These are phyloP conservation scores for Nephrotoma guestfalica DNA, from an alignment of 2,888 invertebrate species.

Conservation along the genomic window DNA sequence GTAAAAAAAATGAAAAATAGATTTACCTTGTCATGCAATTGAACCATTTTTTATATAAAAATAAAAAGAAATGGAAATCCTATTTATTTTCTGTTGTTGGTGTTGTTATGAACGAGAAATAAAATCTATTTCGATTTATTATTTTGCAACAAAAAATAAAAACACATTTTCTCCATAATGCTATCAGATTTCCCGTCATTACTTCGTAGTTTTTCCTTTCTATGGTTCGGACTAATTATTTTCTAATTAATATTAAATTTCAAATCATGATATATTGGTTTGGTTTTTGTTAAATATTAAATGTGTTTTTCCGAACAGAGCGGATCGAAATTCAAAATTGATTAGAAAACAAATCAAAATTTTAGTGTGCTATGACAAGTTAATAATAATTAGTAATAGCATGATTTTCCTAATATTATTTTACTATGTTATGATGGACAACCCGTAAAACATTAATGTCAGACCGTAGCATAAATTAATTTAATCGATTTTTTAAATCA, in stretches of 20 bases:
- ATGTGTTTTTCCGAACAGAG: background rate
- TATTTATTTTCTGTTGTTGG: background rate
- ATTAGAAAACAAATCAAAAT: background rate
- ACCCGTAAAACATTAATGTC: background rate
- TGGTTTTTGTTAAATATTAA: background rate
- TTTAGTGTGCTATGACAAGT: background rate
- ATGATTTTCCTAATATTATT: background rate
- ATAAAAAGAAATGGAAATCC: background rate
- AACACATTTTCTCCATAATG: background rate
- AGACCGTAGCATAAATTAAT: background rate
- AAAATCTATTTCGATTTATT: background rate
- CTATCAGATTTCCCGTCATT: background rate
- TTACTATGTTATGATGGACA: background rate
- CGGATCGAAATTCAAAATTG: background rate
- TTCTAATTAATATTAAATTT: background rate
- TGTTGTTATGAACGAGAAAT: background rate
- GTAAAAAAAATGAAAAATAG: background rate
- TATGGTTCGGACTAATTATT: background rate
- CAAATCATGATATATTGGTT: background rate
- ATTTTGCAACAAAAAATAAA: background rate
- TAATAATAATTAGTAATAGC: background rate
- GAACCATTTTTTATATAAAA: background rate
- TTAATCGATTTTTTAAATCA: background rate
- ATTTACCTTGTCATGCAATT: background rate
- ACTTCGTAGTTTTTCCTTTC: background rate